Percentiles rank a stretch among this genome's conserved stretches.
phyloP scores from a whole-genome alignment of 2,113 vertebrate species.

The Romanogobio albipinnatus region DNA sequence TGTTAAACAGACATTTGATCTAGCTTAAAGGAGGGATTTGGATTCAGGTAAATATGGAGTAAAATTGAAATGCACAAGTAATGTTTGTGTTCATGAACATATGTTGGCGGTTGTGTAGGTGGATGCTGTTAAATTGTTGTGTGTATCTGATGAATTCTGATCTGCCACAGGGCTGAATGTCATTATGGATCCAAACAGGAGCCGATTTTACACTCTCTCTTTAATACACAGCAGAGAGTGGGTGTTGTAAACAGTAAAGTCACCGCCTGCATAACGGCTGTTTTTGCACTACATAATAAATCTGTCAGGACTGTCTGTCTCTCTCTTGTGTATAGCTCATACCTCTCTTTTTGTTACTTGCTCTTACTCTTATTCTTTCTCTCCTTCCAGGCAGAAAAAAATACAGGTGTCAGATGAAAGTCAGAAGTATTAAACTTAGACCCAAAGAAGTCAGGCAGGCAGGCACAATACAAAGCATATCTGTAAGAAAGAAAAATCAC shows the following conservation, averaged over 20 bases:
- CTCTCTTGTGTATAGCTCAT: background rate
- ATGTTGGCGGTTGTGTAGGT: slow-evolving; percentile 43
- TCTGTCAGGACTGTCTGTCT: slow-evolving; percentile 21
- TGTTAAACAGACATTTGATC: slow-evolving; percentile 6
- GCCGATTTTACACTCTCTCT: slow-evolving; percentile 37
- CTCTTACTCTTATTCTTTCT: background rate
- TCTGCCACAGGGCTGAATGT: slow-evolving; percentile 40
- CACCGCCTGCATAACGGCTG: slow-evolving; percentile 12
- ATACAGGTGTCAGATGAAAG: slow-evolving; percentile 22
- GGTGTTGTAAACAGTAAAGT: slow-evolving; percentile 31
- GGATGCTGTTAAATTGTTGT: slow-evolving; percentile 29
- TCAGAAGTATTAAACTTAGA: slow-evolving; percentile 26
- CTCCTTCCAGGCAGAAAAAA: background rate
- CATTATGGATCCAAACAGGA: slow-evolving; percentile 41
- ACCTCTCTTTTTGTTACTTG: slow-evolving; percentile 2
- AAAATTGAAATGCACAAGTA: background rate
- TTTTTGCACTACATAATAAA: slow-evolving; percentile 27
- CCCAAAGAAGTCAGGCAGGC: slow-evolving; percentile 9
- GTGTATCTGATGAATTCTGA: slow-evolving; percentile 40
- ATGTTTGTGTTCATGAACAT: slow-evolving; percentile 43
- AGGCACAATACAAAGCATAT: background rate
- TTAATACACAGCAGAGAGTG: slow-evolving; percentile 27
- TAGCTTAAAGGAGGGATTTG: background rate
- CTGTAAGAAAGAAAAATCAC: background rate
- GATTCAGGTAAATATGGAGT: slow-evolving; percentile 27